Percentiles rank a stretch among this genome's conserved stretches.
Conservation (phyloP, 1,140 invertebrate genomes). For the Bombus fervidus region DNA sequence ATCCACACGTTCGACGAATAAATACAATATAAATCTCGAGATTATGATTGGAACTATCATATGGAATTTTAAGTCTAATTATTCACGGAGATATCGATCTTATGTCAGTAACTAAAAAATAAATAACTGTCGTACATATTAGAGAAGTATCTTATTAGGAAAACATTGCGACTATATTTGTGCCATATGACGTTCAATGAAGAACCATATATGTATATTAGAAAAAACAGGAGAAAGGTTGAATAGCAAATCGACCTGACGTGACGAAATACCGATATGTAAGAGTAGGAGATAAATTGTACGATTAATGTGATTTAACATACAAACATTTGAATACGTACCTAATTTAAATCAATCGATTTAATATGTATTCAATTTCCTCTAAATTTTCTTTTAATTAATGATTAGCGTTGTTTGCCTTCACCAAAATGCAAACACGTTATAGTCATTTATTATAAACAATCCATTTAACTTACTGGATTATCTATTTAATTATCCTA, state of each 20-base stretch:
- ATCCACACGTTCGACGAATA: not conserved
- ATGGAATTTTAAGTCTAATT: not conserved
- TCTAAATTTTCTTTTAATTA: not conserved
- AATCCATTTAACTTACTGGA: not conserved
- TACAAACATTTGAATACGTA: not conserved
- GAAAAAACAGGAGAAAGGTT: not conserved
- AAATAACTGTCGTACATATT: constrained; percentile 9
- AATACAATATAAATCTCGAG: not conserved
- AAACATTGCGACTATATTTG: not conserved
- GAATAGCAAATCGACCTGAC: not conserved
- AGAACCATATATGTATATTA: not conserved
- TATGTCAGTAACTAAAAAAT: not conserved
- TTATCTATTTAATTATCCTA: constrained; percentile 19
- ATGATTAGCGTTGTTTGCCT: not conserved
- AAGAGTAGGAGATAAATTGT: constrained; percentile 2
- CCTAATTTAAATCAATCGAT: not conserved
- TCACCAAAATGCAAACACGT: constrained; percentile 10
- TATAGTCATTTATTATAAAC: not conserved
- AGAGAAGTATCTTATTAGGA: not conserved
- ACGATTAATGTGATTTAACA: not conserved
- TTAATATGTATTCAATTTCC: not conserved
- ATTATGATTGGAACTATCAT: not conserved
- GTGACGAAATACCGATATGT: constrained; percentile 49
- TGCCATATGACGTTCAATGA: not conserved
- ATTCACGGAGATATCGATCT: not conserved